These are phyloP conservation scores for Prunella strophiata DNA, from an alignment of 2,797 vertebrate genomes.

Conservation along the genomic window DNA sequence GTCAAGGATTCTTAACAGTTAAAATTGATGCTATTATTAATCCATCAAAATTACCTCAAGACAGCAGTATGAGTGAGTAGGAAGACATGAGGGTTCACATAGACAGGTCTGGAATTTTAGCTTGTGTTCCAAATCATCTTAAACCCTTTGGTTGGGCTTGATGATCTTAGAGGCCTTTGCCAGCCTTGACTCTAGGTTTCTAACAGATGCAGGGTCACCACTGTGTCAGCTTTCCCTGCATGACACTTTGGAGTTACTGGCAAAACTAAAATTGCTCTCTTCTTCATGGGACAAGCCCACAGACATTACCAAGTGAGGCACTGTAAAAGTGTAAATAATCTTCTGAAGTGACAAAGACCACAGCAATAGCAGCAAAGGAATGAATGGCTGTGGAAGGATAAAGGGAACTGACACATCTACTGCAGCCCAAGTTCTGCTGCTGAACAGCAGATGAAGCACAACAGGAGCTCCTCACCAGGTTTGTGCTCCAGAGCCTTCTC, in stretches of 20 bases:
- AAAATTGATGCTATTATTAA: neutral
- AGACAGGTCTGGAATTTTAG: neutral
- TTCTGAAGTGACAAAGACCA: neutral
- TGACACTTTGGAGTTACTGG: neutral
- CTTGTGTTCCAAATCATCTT: neutral
- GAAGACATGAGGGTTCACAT: neutral
- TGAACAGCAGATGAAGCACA: neutral
- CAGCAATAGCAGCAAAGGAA: neutral
- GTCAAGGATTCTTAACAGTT: neutral
- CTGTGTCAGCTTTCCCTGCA: rapidly evolving
- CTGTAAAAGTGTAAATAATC: neutral
- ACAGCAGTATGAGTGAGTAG: neutral
- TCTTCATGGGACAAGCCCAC: neutral
- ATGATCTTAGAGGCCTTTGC: neutral
- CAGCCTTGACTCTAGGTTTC: neutral
- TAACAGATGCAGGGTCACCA: neutral
- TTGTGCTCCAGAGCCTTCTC: neutral
- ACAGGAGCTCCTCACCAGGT: neutral
- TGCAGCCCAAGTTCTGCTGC: neutral
- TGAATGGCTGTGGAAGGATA: neutral
- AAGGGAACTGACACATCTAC: neutral
- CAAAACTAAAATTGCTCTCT: neutral
- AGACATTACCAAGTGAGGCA: neutral
- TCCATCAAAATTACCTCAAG: neutral
- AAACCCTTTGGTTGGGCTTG: neutral